Base-by-base conservation (phyloP, 2,888 invertebrate species). In the Eupithecia vulgata region DNA sequence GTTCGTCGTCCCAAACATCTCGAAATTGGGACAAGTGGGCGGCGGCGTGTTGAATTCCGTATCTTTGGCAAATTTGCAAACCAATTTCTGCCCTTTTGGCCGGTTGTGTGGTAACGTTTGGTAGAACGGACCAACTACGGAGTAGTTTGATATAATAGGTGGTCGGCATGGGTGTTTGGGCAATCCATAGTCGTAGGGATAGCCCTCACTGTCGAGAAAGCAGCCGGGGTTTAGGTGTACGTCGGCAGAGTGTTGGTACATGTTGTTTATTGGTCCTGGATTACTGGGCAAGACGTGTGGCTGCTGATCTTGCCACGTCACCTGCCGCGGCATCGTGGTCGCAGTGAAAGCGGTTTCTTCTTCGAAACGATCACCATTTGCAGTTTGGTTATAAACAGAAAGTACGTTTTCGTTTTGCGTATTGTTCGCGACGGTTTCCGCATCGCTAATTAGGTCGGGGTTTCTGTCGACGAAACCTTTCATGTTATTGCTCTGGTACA, bases 401-500 rank as follows among this genome's bases (percentile, higher is more conserved):
- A 94, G 84, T 76, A 88, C 89, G 84, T 91, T 92, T 85, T 94
- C 93, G 80, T 93, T 93, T 82, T 92, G 92, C 78, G 90, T 84
- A 86, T 93, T 94, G 88, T 93, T 94, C 80, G 93, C 91, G 79
- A 94, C 92, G 77, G 93, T 96, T 91, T 97, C 97, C 80, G 96
- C 96, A 86, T 97, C 97, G 90, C 96, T 97, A 87, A 97, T 96
- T 87, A 97, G 95, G 91, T 97, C 97, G 71, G 97, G 97, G 90
- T 97, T 97, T 89, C 96, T 96, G 87, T 97, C 97, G 82, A 90
- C 92, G 85, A 92, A 94, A 86, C 91, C 90, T 91, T 93, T 94
- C 85, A 93, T 89, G 87, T 90, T 92, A 88, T 90, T 92, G 87
- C 91, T 90, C 87, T 92, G 92, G 88, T 92, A 94, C 81, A 90